These are phyloP conservation scores for Pycnomerus fuliginosus DNA, from an alignment of 2,888 invertebrate genomes.

Conservation along the genomic window DNA sequence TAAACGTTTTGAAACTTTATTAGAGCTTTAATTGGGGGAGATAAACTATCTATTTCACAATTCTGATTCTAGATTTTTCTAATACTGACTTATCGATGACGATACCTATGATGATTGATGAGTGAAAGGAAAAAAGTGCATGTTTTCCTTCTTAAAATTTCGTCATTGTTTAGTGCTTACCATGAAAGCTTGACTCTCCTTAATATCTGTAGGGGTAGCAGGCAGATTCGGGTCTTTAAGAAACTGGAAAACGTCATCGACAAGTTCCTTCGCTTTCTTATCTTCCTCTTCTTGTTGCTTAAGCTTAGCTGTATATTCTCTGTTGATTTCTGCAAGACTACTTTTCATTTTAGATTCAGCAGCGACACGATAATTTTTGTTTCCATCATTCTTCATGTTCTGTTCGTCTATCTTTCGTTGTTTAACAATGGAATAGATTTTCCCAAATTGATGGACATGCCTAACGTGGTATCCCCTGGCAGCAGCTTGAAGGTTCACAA, in stretches of 20 bases:
- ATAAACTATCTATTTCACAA: too few species aligned
- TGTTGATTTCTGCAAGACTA: conserved; percentile 65
- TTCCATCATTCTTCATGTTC: conserved; percentile 62
- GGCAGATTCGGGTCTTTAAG: conserved; percentile 56
- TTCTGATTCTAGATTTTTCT: too few species aligned
- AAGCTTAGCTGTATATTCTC: conserved; percentile 57
- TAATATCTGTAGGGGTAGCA: conserved; percentile 24
- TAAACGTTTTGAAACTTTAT: too few species aligned
- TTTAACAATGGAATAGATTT: conserved; percentile 46
- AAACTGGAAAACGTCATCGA: conserved; percentile 69
- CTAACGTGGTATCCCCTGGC: conserved; percentile 75
- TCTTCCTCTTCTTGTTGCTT: conserved; percentile 51
- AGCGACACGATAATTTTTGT: conserved; percentile 63
- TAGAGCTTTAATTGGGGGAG: too few species aligned
- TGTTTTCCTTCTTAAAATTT: too few species aligned
- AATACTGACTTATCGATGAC: too few species aligned
- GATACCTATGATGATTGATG: too few species aligned
- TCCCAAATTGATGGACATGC: conserved; percentile 61
- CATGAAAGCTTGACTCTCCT: conserved; percentile 31
- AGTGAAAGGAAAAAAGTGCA: too few species aligned
- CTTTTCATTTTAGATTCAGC: conserved; percentile 72
- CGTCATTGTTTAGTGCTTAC: too few species aligned
- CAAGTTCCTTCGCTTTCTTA: conserved; percentile 57
- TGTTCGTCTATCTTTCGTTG: conserved; percentile 61
- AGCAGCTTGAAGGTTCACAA: conserved; percentile 72